Base-by-base conservation (phyloP, 2,113 vertebrate species). In the Engraulis encrasicolus region DNA sequence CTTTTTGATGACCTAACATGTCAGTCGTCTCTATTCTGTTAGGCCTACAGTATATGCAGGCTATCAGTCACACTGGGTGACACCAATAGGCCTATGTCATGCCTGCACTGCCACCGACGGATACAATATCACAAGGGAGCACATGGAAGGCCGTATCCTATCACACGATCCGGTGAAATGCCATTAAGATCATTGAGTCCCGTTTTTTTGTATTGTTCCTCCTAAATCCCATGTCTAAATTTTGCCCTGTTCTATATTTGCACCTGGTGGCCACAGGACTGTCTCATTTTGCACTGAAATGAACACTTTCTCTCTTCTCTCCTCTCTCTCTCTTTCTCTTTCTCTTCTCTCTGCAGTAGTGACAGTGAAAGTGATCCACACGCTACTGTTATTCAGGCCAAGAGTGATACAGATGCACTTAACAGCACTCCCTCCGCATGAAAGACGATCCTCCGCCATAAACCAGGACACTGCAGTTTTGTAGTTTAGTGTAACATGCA, bases 361-460 rank as follows among this genome's bases (percentile, higher is more conserved):
- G 31, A 14, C 66, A 74, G 27, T 74, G 66, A 74, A 74, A 74
- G 31, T 74, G 66, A 74, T 74, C 12, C 66, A 27, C 66, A 74
- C 27, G 66, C 66, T 34, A 15, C 66, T 74, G 66, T 74, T 74
- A 20, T 74, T 36, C 66, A 34, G 66, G 66, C 66, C 27, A 27
- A 34, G 27, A 74, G 34, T 36, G 66, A 34, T 74, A 74, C 66
- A 14, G 11, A 74, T 74, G 66, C 66, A 74, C 66, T 74, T 74
- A 74, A 74, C 66, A n/a, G n/a, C n/a, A 31, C 66, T 74, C 66
- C 66, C 31, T 74, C 27, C 31, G 66, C 66, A 34, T 74, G 66
- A 36, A 74, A 74, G 27, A n/a, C 34, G 66, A 74, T 74, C 66
- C 31, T 23, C 6, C 27, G 66, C 66, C 1, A 34, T 27, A 74